Percentiles rank a stretch among this genome's conserved stretches.
Conservation (phyloP, 2,113 vertebrate genomes). For the Drymodes brunneopygia region DNA sequence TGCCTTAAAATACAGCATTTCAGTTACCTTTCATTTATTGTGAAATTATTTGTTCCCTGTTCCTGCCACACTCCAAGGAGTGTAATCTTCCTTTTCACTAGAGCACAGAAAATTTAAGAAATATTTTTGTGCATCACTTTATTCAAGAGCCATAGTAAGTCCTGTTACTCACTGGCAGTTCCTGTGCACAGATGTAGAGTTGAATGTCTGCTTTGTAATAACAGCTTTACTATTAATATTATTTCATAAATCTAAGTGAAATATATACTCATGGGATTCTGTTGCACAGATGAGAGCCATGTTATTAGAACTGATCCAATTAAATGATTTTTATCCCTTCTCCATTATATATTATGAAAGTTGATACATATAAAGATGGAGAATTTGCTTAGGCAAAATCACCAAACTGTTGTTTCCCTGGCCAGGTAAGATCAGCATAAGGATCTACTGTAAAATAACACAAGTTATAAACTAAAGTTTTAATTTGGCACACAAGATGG, state of each 20-base stretch:
- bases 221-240: neutral
- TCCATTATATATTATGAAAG: neutral
- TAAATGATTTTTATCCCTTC: neutral
- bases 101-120: neutral
- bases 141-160: neutral
- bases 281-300: neutral
- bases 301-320: neutral
- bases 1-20: neutral
- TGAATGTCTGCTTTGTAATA: neutral
- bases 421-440: neutral
- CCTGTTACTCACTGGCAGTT: neutral
- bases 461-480: neutral
- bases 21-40: neutral
- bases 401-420: neutral
- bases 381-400: neutral
- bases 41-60: neutral
- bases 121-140: neutral
- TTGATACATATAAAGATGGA: neutral
- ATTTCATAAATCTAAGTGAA: neutral
- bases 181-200: neutral
- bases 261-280: neutral
- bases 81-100: neutral
- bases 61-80: neutral
- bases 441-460: neutral
- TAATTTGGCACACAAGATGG: neutral